phyloP scores from a whole-genome alignment of 2,888 invertebrate species.

The Phyto melanocephala region DNA sequence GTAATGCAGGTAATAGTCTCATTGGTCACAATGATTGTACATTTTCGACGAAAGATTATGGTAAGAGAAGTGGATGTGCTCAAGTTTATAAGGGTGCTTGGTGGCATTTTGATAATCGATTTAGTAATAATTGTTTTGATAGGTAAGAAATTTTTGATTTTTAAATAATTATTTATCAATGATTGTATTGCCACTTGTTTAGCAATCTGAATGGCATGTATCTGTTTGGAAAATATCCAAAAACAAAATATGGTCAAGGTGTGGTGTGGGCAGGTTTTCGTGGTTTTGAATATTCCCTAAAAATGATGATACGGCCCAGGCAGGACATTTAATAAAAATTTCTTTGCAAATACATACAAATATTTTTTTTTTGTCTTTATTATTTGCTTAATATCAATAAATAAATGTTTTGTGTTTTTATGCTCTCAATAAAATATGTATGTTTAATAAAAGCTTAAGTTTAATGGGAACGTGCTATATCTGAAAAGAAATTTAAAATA shows the following conservation, averaged over 20 bases:
- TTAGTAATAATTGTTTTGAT: not conserved
- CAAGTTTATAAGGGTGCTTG: not conserved
- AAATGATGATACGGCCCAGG: constrained; percentile 10
- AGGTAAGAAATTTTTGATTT: not conserved
- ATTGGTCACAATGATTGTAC: not conserved
- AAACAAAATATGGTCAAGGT: not conserved
- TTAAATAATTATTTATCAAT: not conserved
- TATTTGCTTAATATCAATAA: constrained; percentile 5
- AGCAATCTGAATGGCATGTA: not conserved
- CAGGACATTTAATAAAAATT: no score
- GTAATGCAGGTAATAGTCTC: constrained; percentile 1
- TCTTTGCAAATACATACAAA: not conserved
- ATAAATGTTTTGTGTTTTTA: not conserved
- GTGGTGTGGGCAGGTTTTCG: not conserved
- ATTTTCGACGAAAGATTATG: constrained; percentile 13
- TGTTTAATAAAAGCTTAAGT: not conserved
- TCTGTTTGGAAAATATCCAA: not conserved
- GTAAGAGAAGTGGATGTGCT: not conserved
- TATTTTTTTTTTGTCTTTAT: not conserved
- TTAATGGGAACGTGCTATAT: constrained; percentile 97
- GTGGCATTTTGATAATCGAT: no score
- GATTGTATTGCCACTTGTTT: not conserved
- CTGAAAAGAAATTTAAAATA: constrained; percentile 97
- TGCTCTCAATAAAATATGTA: not conserved
- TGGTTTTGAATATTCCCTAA: constrained; percentile 1